Conservation (phyloP, 2,797 vertebrate genomes). For the Graptemys geographica region DNA sequence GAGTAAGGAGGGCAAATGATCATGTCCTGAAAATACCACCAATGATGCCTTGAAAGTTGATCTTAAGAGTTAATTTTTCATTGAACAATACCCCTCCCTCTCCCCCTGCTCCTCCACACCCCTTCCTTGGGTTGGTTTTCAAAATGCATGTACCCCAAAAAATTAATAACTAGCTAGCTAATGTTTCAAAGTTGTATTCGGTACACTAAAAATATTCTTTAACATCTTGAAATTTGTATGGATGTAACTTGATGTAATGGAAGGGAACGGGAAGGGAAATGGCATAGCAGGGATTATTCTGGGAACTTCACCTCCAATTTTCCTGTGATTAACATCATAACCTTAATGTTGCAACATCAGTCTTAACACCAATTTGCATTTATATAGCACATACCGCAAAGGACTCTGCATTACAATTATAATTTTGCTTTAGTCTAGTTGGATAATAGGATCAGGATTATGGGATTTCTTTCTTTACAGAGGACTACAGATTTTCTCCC, state of each 20-base stretch:
- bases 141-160: background rate
- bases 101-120: background rate
- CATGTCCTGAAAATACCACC: background rate
- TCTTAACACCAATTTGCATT: background rate
- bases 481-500: background rate
- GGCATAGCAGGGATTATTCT: background rate
- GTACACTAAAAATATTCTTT: slow-evolving; percentile 17
- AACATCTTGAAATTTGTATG: background rate
- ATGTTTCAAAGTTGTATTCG: background rate
- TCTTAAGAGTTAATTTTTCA: background rate
- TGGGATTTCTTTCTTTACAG: background rate
- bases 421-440: background rate
- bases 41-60: background rate
- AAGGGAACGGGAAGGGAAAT: background rate
- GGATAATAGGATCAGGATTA: background rate
- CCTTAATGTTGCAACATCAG: background rate
- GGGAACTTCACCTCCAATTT: background rate
- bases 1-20: slow-evolving; percentile 18
- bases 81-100: no score
- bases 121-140: background rate
- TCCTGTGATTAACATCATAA: background rate
- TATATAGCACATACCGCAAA: background rate
- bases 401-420: background rate
- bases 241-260: background rate
- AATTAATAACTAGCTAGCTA: background rate